These are phyloP conservation scores for Corythaeola cristata DNA, from an alignment of 2,113 vertebrate species.

Conservation along the genomic window DNA sequence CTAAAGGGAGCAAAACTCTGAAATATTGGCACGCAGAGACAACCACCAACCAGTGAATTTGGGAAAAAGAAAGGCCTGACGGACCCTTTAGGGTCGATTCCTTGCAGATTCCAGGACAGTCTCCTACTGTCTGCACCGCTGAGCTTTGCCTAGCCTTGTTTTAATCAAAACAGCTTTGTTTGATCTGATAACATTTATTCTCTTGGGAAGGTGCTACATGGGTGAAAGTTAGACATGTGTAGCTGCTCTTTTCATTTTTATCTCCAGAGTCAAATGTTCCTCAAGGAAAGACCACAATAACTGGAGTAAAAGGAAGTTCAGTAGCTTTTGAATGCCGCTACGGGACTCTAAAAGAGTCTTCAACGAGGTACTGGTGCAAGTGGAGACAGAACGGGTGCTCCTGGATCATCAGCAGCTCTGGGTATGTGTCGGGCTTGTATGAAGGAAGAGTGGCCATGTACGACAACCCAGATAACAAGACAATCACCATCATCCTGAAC, in stretches of 20 bases:
- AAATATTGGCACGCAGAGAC: background rate
- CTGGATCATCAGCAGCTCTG: background rate
- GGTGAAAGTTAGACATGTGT: accelerated
- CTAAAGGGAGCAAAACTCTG: background rate
- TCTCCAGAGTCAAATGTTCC: slow-evolving; percentile 48
- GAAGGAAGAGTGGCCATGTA: slow-evolving; percentile 63
- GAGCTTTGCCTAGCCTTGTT: background rate
- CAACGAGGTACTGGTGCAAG: slow-evolving; percentile 63
- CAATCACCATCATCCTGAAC: slow-evolving; percentile 59
- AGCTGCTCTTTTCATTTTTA: background rate
- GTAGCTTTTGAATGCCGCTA: slow-evolving; percentile 64
- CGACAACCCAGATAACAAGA: background rate
- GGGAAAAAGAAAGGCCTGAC: background rate
- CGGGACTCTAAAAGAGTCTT: background rate
- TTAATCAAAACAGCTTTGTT: background rate
- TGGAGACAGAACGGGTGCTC: background rate
- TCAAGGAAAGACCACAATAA: background rate
- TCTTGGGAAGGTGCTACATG: accelerated
- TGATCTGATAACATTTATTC: background rate
- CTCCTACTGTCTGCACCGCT: background rate
- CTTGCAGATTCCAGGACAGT: background rate
- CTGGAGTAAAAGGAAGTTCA: slow-evolving; percentile 54
- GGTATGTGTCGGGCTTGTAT: accelerated
- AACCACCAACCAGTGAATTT: accelerated
- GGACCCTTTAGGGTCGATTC: background rate